phyloP scores from a whole-genome alignment of 2,888 invertebrate genomes.

The Plebejus melissa region DNA sequence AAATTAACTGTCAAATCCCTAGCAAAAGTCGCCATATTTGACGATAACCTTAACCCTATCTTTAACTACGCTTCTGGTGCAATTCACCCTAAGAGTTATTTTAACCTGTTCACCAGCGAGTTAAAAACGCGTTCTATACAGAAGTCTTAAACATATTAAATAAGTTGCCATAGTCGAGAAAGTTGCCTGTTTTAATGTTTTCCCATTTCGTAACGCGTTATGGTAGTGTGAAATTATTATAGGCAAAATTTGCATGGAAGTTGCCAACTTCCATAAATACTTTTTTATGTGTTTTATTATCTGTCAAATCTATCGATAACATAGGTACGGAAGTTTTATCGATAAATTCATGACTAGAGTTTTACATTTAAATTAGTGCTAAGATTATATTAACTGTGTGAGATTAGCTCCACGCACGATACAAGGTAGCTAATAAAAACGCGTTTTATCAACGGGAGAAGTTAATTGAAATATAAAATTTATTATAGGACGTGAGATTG shows the following conservation, averaged over 20 bases:
- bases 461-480: constrained; percentile 38
- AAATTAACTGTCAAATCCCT: no score
- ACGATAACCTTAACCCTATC: no score
- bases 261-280: not conserved
- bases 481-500: constrained; percentile 39
- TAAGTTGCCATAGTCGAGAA: not conserved
- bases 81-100: not conserved
- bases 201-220: not conserved
- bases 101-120: not conserved
- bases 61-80: no score
- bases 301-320: not conserved
- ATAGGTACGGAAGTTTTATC: not conserved
- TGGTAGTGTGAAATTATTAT: constrained; percentile 3
- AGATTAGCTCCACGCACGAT: constrained; percentile 12
- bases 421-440: constrained; percentile 8
- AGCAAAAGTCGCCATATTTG: no score
- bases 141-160: not conserved
- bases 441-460: not conserved
- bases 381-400: not conserved
- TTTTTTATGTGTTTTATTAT: not conserved
- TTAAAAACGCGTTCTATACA: not conserved
- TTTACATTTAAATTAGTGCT: constrained; percentile 10
- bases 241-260: not conserved
- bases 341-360: not conserved
- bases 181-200: constrained; percentile 2